Base-by-base conservation (phyloP, 1,140 invertebrate genomes). In the Bemisia tabaci region DNA sequence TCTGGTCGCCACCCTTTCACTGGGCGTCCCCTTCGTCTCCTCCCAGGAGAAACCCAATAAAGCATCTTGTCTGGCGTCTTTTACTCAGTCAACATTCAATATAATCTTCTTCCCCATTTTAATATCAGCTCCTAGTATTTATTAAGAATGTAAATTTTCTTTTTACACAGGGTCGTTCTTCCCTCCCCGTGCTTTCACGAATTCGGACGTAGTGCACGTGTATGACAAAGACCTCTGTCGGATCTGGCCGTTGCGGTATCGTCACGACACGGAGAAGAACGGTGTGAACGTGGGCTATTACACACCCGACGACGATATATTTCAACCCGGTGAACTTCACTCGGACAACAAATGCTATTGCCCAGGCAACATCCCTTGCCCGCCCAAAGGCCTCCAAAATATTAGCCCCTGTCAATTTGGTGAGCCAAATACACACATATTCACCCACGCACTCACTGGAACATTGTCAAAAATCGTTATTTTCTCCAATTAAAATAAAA, bases 201-300 rank as follows among this genome's bases (percentile, higher is more conserved):
- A 89, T 68, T 78, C 82, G 0, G 86, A 92, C 71, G 79, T 85
- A 1, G 81, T 94, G 23, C 82, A 91, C 67, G 73, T 94, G 9
- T 94, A 89, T 74, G 90, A 93, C 71, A 92, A 92, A 74, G 91
- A 93, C 75, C 72, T 94, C 2, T 94, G 91, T 70, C 81, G 91
- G n/a, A 83, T 87, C 1, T 75, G 92, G 68, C 88, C 89, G 0
- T 77, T 93, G 9, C 81, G 85, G 66, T 89, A 91, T 74, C 80
- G 85, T 27, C 80, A 68, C 26, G 76, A 72, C 24, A 67, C 2
- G 78, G 82, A 63, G 86, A 91, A 80, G 83, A 70, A 73, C 78
- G 87, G 85, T 63, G 87, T 90, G 60, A 78, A 78, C 62, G 85
- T 83, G 0, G 89, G 88, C 69, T 74, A 88, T 0, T 91, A 89